Evolutionary conservation across 2,888 invertebrate genomes (phyloP).

Genomic region (Caenorhabditis uteleia): DNA sequence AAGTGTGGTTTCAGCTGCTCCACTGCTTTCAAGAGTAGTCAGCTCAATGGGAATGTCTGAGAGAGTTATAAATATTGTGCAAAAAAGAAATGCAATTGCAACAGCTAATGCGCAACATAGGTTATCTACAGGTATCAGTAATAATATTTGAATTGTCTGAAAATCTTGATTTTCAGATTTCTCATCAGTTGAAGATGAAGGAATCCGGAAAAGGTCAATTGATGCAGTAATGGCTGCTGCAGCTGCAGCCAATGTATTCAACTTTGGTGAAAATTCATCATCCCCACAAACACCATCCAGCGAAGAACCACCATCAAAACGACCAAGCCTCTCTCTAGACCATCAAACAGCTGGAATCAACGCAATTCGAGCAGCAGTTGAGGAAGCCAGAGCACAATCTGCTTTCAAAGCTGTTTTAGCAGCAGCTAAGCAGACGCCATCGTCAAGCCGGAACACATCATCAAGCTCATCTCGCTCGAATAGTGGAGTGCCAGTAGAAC

Average conservation of each 20-base stretch:
- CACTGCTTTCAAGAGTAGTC: slow-evolving; percentile 5
- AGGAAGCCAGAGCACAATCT: too few relatives aligned
- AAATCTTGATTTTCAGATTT: neutral
- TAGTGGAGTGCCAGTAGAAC: too few relatives aligned
- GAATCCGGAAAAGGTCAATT: slow-evolving; percentile 1
- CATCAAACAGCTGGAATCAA: too few relatives aligned
- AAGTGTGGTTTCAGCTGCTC: slow-evolving; percentile 3
- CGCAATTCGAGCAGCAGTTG: too few relatives aligned
- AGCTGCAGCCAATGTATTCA: neutral
- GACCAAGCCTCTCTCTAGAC: too few relatives aligned
- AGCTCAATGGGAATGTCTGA: slow-evolving; percentile 7
- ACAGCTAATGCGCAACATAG: neutral
- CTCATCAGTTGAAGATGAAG: neutral
- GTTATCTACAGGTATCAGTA: slow-evolving; percentile 2
- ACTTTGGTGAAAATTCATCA: too few relatives aligned
- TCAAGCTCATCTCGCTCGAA: too few relatives aligned
- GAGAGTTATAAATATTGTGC: neutral
- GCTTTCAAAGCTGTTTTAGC: too few relatives aligned
- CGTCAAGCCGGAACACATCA: too few relatives aligned
- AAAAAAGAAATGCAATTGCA: slow-evolving; percentile 1
- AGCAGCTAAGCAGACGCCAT: too few relatives aligned
- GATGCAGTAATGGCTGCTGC: neutral
- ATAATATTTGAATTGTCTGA: neutral
- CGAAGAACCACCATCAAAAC: neutral
- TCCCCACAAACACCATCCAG: neutral